These are phyloP conservation scores for Phortica okadai DNA, from an alignment of 2,888 invertebrate species.

Conservation along the genomic window DNA sequence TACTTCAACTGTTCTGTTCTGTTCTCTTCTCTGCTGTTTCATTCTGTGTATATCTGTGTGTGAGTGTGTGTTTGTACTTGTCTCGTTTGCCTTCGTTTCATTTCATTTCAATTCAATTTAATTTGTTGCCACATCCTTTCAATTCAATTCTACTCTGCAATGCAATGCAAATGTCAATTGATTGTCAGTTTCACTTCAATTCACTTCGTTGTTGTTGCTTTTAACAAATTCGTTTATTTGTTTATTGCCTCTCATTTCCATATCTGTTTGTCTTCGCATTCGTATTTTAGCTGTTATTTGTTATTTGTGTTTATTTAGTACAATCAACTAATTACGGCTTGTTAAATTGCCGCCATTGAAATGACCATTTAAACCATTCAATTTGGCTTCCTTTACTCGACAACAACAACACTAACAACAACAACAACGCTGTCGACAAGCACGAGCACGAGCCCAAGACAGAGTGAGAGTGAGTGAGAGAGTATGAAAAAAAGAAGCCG, in stretches of 20 bases:
- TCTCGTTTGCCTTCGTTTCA: constrained; percentile 35
- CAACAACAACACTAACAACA: too few relatives aligned
- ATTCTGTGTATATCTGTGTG: too few relatives aligned
- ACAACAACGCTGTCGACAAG: too few relatives aligned
- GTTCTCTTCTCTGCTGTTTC: background rate
- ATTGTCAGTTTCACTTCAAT: constrained; percentile 64
- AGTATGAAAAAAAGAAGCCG: too few relatives aligned
- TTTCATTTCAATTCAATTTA: constrained; percentile 53
- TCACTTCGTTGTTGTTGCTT: constrained; percentile 39
- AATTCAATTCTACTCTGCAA: constrained; percentile 43
- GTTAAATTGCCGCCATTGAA: constrained; percentile 71
- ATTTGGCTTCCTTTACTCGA: constrained; percentile 49
- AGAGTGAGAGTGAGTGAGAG: too few relatives aligned
- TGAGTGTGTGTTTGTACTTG: constrained; percentile 27
- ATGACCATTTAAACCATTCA: constrained; percentile 72
- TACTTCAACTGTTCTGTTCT: background rate
- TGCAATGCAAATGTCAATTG: constrained; percentile 68
- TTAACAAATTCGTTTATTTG: constrained; percentile 33
- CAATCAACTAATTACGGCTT: constrained; percentile 71
- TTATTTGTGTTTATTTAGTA: constrained; percentile 60
- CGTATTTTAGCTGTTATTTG: constrained; percentile 2
- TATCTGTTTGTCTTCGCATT: constrained; percentile 2
- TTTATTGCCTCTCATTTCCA: constrained; percentile 12
- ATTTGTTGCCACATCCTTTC: constrained; percentile 47
- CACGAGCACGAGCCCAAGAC: too few relatives aligned